A percentile compares a stretch with the other conserved stretches of the same genome.
Evolutionary conservation across 2,888 invertebrate species (phyloP).

Genomic region (Drosophila tripunctata): DNA sequence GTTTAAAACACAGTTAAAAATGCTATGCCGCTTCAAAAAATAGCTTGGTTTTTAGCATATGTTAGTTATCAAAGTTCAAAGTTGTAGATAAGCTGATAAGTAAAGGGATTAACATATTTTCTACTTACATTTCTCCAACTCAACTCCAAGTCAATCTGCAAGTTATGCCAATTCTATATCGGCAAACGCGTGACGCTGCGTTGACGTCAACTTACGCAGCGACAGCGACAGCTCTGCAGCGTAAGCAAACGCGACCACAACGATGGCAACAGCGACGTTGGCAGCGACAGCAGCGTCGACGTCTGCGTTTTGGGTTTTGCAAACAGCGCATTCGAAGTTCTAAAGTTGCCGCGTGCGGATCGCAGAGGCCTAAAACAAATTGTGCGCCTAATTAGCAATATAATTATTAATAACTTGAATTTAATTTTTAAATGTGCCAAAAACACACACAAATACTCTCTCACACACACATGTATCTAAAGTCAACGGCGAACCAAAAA

Average conservation of each 20-base stretch:
- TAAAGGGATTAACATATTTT: too few species aligned
- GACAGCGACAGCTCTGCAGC: too few species aligned
- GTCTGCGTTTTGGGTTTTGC: background rate
- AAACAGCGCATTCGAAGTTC: conserved; percentile 69
- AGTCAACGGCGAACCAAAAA: conserved; percentile 36
- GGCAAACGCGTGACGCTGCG: too few species aligned
- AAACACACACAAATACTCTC: conserved; percentile 5
- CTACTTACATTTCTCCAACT: too few species aligned
- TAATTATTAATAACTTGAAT: conserved; percentile 15
- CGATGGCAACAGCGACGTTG: conserved; percentile 2
- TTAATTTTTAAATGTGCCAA: conserved; percentile 6
- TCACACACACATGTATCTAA: conserved; percentile 11
- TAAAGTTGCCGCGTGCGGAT: conserved; percentile 69
- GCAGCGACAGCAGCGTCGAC: conserved; percentile 1
- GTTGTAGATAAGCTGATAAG: too few species aligned
- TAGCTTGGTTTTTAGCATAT: too few species aligned
- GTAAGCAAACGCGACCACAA: too few species aligned
- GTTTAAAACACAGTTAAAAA: too few species aligned
- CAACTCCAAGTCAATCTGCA: too few species aligned
- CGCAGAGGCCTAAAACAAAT: conserved; percentile 26
- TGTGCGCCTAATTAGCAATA: conserved; percentile 12
- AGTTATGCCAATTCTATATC: background rate
- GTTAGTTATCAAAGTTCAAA: too few species aligned
- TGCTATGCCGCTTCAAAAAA: too few species aligned
- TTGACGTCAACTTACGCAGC: background rate